Conservation (phyloP, 2,888 invertebrate species). For the Dascillus cervinus region DNA sequence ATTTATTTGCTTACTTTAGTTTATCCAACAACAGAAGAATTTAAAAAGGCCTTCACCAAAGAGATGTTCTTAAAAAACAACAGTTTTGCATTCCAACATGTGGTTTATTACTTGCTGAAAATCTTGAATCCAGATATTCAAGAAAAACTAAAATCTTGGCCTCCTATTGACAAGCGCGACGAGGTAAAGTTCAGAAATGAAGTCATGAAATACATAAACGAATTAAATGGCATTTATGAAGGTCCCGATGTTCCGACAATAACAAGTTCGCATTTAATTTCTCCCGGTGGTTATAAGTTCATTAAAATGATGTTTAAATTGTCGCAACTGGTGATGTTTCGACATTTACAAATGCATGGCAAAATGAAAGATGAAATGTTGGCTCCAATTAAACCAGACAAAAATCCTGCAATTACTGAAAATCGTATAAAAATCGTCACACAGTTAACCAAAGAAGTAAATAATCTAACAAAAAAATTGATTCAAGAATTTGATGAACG, state of each 20-base stretch:
- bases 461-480: too few relatives aligned
- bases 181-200: constrained; percentile 34
- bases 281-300: constrained; percentile 35
- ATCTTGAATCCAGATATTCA: constrained; percentile 31
- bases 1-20: constrained; percentile 26
- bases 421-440: constrained; percentile 19
- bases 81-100: constrained; percentile 34
- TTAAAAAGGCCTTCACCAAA: constrained; percentile 28
- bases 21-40: constrained; percentile 29
- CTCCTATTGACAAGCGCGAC: constrained; percentile 26
- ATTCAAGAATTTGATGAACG: too few relatives aligned
- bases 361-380: constrained; percentile 8
- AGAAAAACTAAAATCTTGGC: constrained; percentile 31
- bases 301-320: constrained; percentile 34
- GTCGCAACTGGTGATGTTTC: constrained; percentile 31
- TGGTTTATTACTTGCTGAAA: constrained; percentile 32
- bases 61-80: constrained; percentile 39
- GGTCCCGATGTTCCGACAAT: constrained; percentile 31
- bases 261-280: constrained; percentile 34
- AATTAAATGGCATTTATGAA: constrained; percentile 29
- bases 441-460: constrained; percentile 16
- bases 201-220: constrained; percentile 30
- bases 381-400: constrained; percentile 12
- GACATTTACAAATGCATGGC: constrained; percentile 23
- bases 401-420: constrained; percentile 7